Base-by-base conservation (phyloP, 2,888 invertebrate species). In the Anagyrus pseudococci region DNA sequence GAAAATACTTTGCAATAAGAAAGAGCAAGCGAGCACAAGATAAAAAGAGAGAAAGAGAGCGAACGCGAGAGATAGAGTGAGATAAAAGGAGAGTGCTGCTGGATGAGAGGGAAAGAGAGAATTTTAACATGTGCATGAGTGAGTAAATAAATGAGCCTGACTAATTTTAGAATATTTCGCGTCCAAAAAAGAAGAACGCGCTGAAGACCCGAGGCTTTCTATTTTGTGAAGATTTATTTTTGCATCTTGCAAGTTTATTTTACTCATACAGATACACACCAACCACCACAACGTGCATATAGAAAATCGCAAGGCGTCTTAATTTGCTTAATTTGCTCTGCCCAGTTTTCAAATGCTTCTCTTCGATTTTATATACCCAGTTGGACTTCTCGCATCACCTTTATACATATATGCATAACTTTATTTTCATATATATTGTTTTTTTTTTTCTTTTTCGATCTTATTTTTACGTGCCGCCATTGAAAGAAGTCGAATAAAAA, bases 161-260 rank as follows among this genome's bases (percentile, higher is more conserved):
- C 33, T 63, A 58, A 63, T 55, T 63, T 63, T 63, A 63, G 58
- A 62, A 47, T 44, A 58, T 63, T 63, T 58, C 49, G 49, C 26
- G 50, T 19, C 29, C 58, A 29, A 63, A 63, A 63, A 50, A 50
- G 58, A 53, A 50, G 33, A 10, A 17, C 33, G 54, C n/a, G 48
- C 8, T 20, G 40, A 26, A 25, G 17, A 15, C 26, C 50, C 29
- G 29, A 29, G 59, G 52, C 40, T 56, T n/a, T 43, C 58, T 64
- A 56, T 59, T 63, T 64, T 23, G 64, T 40, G 46, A 44, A 33
- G 47, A 55, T 56, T 59, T 64, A 59, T 64, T 64, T 64, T 64
- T 22, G 64, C 58, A 29, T 54, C 37, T 17, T 25, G 19, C 19
- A 20, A 41, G 23, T 15, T 2, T 17, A 26, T 56, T 37, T n/a